These are phyloP conservation scores for Anoplius nigerrimus DNA, from an alignment of 2,888 invertebrate species.

Conservation along the genomic window DNA sequence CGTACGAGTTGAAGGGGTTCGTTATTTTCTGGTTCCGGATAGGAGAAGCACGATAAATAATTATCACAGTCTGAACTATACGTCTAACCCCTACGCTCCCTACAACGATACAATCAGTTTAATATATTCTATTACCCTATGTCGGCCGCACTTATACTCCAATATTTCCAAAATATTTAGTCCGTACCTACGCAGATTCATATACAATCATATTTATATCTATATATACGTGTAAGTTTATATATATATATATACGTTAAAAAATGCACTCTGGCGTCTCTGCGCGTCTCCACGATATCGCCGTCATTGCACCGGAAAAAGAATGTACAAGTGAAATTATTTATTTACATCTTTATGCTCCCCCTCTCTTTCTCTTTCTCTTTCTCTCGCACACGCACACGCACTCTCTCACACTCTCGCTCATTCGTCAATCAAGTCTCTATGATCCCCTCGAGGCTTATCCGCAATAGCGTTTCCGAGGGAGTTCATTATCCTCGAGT, in stretches of 20 bases:
- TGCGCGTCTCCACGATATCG: not conserved
- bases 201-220: slow-evolving; percentile 18
- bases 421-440: too few species aligned
- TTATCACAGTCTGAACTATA: slow-evolving; percentile 73
- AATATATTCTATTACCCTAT: slow-evolving; percentile 27
- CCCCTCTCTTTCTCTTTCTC: not conserved
- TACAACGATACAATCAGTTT: slow-evolving; percentile 36
- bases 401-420: not conserved
- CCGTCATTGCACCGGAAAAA: slow-evolving; percentile 7
- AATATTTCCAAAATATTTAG: slow-evolving; percentile 44
- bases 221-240: slow-evolving; percentile 18
- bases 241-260: too few species aligned
- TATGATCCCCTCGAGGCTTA: too few species aligned
- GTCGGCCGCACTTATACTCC: slow-evolving; percentile 38
- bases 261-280: slow-evolving; percentile 15
- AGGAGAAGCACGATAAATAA: slow-evolving; percentile 68
- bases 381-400: not conserved
- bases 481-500: not conserved
- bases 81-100: slow-evolving; percentile 55
- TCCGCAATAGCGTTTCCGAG: too few species aligned
- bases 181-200: slow-evolving; percentile 27
- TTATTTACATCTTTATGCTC: not conserved
- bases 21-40: slow-evolving; percentile 39
- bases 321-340: slow-evolving; percentile 19
- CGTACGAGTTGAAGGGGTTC: slow-evolving; percentile 15